These are phyloP conservation scores for Hipposideros larvatus DNA, from an alignment of 2,797 vertebrate species.

Conservation along the genomic window DNA sequence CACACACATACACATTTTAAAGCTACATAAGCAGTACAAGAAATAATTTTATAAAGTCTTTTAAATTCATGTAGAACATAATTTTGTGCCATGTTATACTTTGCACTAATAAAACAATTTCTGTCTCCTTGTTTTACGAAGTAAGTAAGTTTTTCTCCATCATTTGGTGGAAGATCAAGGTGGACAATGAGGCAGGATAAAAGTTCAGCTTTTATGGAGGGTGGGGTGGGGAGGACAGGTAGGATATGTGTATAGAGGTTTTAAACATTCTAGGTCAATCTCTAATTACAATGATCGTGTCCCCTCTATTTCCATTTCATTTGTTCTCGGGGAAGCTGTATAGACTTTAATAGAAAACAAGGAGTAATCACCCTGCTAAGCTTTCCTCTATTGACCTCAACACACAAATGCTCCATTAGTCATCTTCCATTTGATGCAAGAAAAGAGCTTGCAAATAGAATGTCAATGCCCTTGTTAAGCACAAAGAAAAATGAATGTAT, in stretches of 20 bases:
- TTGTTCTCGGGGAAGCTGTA: conserved; percentile 4
- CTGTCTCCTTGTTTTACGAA: conserved; percentile 28
- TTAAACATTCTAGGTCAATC: conserved; percentile 52
- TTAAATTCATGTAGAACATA: not conserved
- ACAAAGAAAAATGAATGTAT: conserved; percentile 14
- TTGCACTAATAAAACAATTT: conserved; percentile 44
- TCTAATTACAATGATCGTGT: conserved; percentile 53
- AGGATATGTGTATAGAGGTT: not conserved
- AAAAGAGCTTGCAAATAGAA: conserved; percentile 12
- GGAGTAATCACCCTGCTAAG: not conserved
- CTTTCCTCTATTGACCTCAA: not conserved
- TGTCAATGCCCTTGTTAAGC: conserved; percentile 23
- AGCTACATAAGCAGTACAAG: not conserved
- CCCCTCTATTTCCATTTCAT: conserved; percentile 43
- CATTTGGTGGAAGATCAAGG: not conserved
- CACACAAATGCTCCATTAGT: conserved; percentile 13
- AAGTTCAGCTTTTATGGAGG: not conserved
- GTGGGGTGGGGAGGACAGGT: not conserved
- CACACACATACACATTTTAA: not conserved
- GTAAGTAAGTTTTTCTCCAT: not conserved
- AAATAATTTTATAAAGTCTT: conserved; percentile 29
- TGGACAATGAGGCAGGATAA: not conserved
- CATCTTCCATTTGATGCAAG: not conserved
- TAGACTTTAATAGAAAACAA: conserved; percentile 33
- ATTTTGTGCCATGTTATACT: conserved; percentile 17